These are phyloP conservation scores for Natator depressus DNA, from an alignment of 2,113 vertebrate genomes.

Conservation along the genomic window DNA sequence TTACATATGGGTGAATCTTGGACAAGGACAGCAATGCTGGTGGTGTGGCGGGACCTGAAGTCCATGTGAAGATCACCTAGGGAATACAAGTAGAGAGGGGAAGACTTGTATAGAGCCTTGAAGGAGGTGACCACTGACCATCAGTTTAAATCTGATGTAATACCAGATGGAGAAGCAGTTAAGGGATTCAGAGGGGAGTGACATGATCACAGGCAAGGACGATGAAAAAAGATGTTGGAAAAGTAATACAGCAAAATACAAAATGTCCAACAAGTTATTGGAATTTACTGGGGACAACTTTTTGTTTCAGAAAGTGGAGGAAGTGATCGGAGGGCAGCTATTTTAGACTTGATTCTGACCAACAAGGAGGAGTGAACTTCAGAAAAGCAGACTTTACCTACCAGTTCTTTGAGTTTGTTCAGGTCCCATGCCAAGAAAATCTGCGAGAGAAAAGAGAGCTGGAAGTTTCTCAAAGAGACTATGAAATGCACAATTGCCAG, in stretches of 20 bases:
- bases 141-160: neutral
- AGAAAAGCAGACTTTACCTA: neutral
- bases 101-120: rapidly evolving
- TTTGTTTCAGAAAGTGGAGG: neutral
- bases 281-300: neutral
- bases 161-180: too few species aligned
- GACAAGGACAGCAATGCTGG: neutral
- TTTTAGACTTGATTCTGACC: neutral
- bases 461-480: neutral
- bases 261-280: neutral
- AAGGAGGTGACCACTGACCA: neutral
- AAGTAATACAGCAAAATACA: neutral
- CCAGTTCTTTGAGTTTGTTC: neutral
- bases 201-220: neutral
- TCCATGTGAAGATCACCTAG: neutral
- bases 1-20: neutral
- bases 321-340: neutral
- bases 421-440: neutral
- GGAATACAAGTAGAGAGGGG: neutral
- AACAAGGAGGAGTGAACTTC: neutral
- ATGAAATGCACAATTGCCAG: neutral
- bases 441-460: neutral
- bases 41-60: neutral
- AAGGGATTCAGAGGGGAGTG: too few species aligned
- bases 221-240: neutral